Evolutionary conservation across 2,888 invertebrate genomes (phyloP).

Genomic region (Tromatobia lineatoria): DNA sequence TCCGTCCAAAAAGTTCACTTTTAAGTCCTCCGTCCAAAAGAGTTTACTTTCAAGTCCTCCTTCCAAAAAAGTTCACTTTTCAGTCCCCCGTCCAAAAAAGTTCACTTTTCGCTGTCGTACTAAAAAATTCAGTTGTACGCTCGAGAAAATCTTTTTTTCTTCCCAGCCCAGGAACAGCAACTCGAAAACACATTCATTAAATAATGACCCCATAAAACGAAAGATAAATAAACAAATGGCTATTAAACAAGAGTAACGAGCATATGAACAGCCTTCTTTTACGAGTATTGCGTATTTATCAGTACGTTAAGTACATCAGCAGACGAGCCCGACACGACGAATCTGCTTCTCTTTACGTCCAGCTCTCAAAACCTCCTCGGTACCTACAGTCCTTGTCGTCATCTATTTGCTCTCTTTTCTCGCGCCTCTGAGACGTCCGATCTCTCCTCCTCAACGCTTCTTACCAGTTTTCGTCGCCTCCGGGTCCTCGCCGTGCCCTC

Average conservation of each 20-base stretch:
- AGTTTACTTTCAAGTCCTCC: no score
- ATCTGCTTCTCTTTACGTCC: conserved; percentile 28
- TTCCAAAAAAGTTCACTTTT: no score
- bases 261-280: background rate
- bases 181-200: no score
- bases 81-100: no score
- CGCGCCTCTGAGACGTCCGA: conserved; percentile 63
- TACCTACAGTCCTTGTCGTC: conserved; percentile 48
- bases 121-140: no score
- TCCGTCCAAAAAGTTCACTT: no score
- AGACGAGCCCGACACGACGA: conserved; percentile 70
- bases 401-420: conserved; percentile 65
- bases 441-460: conserved; percentile 48
- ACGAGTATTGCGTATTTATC: conserved; percentile 41
- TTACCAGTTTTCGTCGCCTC: conserved; percentile 76
- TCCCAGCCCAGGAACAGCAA: no score
- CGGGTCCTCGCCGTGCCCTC: conserved; percentile 66
- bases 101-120: no score
- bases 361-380: conserved; percentile 26
- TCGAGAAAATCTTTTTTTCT: no score
- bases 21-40: no score
- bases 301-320: conserved; percentile 63
- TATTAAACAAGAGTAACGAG: background rate
- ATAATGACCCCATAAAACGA: no score
- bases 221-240: no score